Base-by-base conservation (phyloP, 1,140 invertebrate genomes). In the Saxidomus purpurata region DNA sequence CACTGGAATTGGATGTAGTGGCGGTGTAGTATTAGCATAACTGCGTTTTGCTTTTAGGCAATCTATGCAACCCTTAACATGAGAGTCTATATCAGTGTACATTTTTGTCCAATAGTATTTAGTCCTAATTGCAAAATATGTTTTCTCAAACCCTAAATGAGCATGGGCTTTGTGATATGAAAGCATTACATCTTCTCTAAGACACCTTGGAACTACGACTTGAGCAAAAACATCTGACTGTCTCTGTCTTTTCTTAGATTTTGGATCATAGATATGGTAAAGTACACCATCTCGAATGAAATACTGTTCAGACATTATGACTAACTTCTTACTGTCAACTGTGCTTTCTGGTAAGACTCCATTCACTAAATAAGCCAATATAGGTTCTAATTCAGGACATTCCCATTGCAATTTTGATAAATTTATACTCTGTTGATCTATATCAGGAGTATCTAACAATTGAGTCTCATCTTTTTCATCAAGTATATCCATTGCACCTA, bases 51-150 rank as follows among this genome's bases (percentile, higher is more conserved):
- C 69, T 6, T 52, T 22, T 43, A 90, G 89, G 77, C 89, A 93
- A 4, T 22, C 25, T 38, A 43, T 76, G 61, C 92, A 92, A 13
- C 28, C 67, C 13, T 52, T 31, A 0, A 90, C 31, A 79, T 91
- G 91, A 9, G 63, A 17, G n/a, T 83, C 69, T 38, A 91, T 63
- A 49, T 92, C 90, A 28, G 22, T 9, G 43, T 87, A 91, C 86
- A 92, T 87, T 38, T 61, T 77, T 34, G 89, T 83, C 86, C 90
- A 91, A 38, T 89, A 91, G 25, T 87, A 91, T 40, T 89, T 89
- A 13, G 15, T 13, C 31, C 52, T 86, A 15, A 91, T 63, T 1
- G 87, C 43, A 71, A 28, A n/a, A 40, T 81, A 86, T n/a, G 81
- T 89, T 34, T 88, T 80, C 17, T 89, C 74, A 81, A 86, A 67